A percentile compares a stretch with the other conserved stretches of the same genome.
Conservation (phyloP, 2,113 vertebrate species). For the Odocoileus hemionus region DNA sequence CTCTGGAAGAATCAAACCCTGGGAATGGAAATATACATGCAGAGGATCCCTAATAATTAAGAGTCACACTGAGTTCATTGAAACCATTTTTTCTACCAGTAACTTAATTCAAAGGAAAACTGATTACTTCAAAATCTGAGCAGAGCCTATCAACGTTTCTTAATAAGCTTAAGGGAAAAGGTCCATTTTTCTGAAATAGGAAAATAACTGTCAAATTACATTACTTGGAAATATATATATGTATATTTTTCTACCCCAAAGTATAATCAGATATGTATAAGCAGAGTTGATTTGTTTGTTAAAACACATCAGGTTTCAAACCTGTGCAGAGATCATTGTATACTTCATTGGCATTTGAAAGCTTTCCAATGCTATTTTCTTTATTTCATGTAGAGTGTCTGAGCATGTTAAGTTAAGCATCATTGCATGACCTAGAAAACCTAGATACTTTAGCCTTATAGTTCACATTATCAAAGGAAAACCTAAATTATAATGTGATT, state of each 20-base stretch:
- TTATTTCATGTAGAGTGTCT: background rate
- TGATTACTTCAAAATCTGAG: background rate
- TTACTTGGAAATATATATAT: background rate
- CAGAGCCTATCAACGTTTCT: background rate
- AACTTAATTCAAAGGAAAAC: background rate
- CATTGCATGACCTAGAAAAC: background rate
- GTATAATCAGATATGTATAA: background rate
- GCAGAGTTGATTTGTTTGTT: background rate
- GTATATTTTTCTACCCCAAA: background rate
- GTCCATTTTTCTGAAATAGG: background rate
- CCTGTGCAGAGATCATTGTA: background rate
- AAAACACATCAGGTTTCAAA: background rate
- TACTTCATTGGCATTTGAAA: background rate
- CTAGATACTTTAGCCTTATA: too few species aligned
- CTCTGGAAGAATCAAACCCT: background rate
- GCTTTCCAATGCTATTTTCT: background rate
- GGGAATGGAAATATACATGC: background rate
- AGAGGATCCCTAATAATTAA: background rate
- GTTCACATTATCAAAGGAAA: background rate
- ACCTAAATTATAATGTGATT: background rate
- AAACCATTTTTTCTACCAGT: background rate
- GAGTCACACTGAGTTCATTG: background rate
- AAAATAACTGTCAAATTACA: conserved; percentile 4
- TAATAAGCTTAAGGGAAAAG: background rate
- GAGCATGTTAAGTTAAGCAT: background rate